Base-by-base conservation (phyloP, 2,797 vertebrate genomes). In the Microchirus variegatus region DNA sequence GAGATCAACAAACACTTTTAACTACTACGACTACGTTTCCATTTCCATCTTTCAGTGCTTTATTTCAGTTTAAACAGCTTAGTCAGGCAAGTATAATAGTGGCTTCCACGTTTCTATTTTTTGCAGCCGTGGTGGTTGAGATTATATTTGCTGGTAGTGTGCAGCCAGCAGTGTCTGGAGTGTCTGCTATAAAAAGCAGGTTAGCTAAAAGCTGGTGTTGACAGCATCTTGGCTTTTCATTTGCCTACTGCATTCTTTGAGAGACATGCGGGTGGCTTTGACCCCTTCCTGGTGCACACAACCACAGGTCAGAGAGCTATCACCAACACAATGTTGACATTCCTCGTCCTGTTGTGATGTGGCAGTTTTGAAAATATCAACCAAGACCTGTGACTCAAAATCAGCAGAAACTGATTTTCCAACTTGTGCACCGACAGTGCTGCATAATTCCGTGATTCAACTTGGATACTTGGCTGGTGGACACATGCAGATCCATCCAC, bases 101-200 rank as follows among this genome's bases (percentile, higher is more conserved):
- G 59, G 69, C 67, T 67, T 75, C 54, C 70, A 9, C 68, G 63
- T 70, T 80, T 75, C 83, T 80, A 77, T 90, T 87, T 82, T 71
- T 69, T 62, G 2, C 74, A 77, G 52, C 76, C 83, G 77, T 54
- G 79, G 76, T 56, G 78, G 84, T 73, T 63, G 57, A 59, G 75
- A 75, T 86, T 88, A 87, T 86, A 86, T 90, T 91, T 75, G 63
- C 66, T 55, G 73, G 72, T 70, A 51, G 76, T 58, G 63, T 66
- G 47, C n/a, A 57, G 55, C 63, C 77, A 67, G 70, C 80, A 67
- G 73, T 22, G 83, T 87, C 83, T 87, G 73, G 81, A 89, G 75
- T 70, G 61, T 66, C 63, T 78, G 75, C 92, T 96, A 95, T 94
- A 94, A 94, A 95, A 94, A 94, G 93, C 90, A 93, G 93, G 92